Evolutionary conservation across 2,113 vertebrate genomes (phyloP), one percentile per base, ranked within the genome.

Genomic region (Pelecanoides urinatrix): DNA sequence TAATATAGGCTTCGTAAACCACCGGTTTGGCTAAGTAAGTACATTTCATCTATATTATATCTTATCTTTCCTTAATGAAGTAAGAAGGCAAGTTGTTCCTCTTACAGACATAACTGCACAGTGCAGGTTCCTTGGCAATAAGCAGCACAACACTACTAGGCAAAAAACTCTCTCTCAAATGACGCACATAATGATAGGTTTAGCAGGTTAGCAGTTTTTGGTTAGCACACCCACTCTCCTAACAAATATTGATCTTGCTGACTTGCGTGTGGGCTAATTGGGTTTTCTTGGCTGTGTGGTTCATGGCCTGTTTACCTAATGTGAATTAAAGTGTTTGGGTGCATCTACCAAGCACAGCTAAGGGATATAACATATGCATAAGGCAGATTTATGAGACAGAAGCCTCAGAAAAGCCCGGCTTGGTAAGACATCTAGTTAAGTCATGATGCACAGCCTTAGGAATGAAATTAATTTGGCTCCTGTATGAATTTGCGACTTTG

Each of bases 1-100:
- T 95, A 90, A 96, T 96, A 76, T 29, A 99, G 98, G 66, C 92
- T 99, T 91, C 97, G 96, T 66, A 99, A 98, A 94, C 97, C 98
- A 93, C 97, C 97, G 96, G 98, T 86, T 97, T 97, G 88, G 59
- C 98, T 55, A 85, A 66, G 98, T 99, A 95, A 98, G 98, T 98
- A 93, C 82, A 74, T 70, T 90, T 88, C 92, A 73, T 27, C 73
- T 89, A 34, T 32, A 68, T 86, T 92, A 34, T 49, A 62, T 27
- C 27, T 86, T 65, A 50, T 19, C 42, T 89, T 52, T 61, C 47
- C 49, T n/a, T 87, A 63, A 67, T 27, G 20, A 95, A 89, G 80
- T 30, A 78, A 84, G 91, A 91, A 71, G 29, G 36, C 40, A 50
- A 7, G 19, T 34, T 61, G 4, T 53, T 88, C 59, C 25, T 74